Base-by-base conservation (phyloP, 2,113 vertebrate genomes). In the Antigone vipio region DNA sequence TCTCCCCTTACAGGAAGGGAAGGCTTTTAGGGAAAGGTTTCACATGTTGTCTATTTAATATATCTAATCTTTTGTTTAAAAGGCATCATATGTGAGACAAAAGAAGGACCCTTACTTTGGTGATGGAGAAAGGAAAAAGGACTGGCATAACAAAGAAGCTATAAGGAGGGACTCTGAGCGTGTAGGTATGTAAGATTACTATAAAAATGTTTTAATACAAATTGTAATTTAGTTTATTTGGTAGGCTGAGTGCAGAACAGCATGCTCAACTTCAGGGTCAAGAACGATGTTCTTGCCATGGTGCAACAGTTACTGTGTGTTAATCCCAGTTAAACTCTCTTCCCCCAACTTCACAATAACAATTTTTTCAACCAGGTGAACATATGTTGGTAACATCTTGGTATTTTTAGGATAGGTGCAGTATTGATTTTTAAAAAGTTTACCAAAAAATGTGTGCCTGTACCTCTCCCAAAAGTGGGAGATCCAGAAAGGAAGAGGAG, bases 71-170 rank as follows among this genome's bases (percentile, higher is more conserved):
- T 89, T 89, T 92, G 8, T 97, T 97, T 86, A 23, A 63, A 98
- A 99, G 99, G 98, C 95, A 45, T 87, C 97, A 9, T 98, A 98
- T 2, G 12, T 91, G 68, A 95, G 94, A 49, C 98, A 96, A 66
- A 98, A 96, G 92, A 98, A 98, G 76, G 97, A 98, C 11, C 21
- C 93, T 76, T 96, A 96, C 83, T 77, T 98, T 89, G 98, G 64
- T 18, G 97, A 96, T 40, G 98, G 98, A 34, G 97, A 97, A 21
- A 97, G 94, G 83, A 98, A 98, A 97, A 99, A 98, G 97, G 99
- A 99, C 97, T 99, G 99, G 99, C 99, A 99, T 9, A 98, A 99
- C 97, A 97, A 98, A 62, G 98, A 99, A 35, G 96, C 98, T 14
- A 99, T 99, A 95, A 98, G 88, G 90, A 98, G 97, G 83, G 99